Evolutionary conservation across 2,797 vertebrate genomes (phyloP).

Genomic region (Tragopan temminckii): DNA sequence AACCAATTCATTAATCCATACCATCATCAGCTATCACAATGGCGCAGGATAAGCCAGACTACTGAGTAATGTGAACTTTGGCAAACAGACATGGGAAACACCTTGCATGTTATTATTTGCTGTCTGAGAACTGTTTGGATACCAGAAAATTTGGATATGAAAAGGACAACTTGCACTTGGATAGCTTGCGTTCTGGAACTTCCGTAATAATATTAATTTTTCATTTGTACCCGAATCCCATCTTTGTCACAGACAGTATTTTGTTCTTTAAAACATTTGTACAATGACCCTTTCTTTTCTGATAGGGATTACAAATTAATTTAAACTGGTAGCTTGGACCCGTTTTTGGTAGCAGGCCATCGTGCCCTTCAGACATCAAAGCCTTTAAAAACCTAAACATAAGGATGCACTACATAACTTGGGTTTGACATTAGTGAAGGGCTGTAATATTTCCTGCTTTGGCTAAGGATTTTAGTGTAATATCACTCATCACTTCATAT

Average conservation of each 20-base stretch:
- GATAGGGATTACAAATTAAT: background rate
- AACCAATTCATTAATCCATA: constrained; percentile 30
- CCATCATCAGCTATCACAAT: background rate
- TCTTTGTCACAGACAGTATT: background rate
- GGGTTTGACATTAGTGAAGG: background rate
- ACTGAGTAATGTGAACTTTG: background rate
- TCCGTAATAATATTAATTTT: background rate
- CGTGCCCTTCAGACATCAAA: background rate
- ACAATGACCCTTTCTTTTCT: background rate
- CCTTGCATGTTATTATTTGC: background rate
- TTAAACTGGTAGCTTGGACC: background rate
- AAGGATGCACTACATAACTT: background rate
- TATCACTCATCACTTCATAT: background rate
- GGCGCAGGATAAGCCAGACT: background rate
- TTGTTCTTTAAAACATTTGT: background rate
- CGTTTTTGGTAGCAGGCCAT: background rate
- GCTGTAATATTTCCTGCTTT: background rate
- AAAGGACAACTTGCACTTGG: background rate
- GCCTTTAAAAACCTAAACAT: background rate
- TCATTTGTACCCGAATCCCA: background rate
- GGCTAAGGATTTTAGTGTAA: background rate
- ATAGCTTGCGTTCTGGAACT: background rate
- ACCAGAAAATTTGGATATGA: background rate
- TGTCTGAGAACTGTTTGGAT: background rate
- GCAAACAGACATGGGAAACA: background rate